Evolutionary conservation across 1,140 invertebrate species (phyloP).

Genomic region (Cydia strobilella): DNA sequence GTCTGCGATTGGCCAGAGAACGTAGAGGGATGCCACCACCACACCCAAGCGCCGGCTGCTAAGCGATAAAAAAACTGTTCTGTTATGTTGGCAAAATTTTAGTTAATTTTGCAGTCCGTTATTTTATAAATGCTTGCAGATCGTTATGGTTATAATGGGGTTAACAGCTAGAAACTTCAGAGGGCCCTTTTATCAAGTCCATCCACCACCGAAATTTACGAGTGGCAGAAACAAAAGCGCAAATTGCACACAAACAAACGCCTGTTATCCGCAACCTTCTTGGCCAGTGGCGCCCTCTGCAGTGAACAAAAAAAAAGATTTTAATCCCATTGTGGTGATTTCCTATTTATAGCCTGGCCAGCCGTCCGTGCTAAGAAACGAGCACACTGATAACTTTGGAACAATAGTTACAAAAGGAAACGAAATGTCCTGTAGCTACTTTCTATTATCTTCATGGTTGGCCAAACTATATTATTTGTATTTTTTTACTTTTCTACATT

Average conservation of each 20-base stretch:
- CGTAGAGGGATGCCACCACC: conserved; percentile 92
- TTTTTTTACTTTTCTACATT: conserved; percentile 8
- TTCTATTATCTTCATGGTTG: background rate
- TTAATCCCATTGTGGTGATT: background rate
- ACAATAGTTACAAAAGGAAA: background rate
- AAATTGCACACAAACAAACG: no score
- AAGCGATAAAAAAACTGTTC: conserved; percentile 58
- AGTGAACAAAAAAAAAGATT: background rate
- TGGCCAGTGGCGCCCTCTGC: background rate
- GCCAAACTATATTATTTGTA: background rate
- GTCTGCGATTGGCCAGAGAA: conserved; percentile 98
- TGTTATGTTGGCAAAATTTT: conserved; percentile 36
- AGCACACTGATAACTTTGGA: background rate
- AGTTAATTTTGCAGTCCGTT: conserved; percentile 36
- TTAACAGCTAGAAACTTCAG: background rate
- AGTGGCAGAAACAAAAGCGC: background rate
- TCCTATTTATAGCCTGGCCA: background rate
- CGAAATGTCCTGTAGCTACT: background rate
- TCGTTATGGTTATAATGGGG: background rate
- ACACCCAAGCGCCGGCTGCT: conserved; percentile 88
- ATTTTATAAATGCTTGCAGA: background rate
- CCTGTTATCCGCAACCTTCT: background rate
- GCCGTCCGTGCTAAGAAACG: background rate
- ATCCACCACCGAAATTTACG: background rate
- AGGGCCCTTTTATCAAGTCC: background rate